phyloP scores from a whole-genome alignment of 2,888 invertebrate species.

The Exocentrus adspersus region DNA sequence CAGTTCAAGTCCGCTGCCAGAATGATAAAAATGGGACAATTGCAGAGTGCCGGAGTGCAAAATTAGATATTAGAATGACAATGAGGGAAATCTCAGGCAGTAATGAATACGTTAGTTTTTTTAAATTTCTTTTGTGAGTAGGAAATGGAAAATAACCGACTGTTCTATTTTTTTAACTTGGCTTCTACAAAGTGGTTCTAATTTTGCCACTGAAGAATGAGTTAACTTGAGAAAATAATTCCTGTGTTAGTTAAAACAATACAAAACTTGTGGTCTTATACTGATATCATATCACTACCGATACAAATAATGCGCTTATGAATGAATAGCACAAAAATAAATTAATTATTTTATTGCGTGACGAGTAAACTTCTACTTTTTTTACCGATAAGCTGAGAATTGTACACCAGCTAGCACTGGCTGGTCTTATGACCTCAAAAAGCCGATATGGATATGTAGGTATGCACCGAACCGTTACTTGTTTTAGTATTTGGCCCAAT shows the following conservation, averaged over 20 bases:
- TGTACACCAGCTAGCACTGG: conserved; percentile 6
- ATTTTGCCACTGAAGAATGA: too few species aligned
- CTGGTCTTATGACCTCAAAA: not conserved
- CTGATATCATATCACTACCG: conserved; percentile 12
- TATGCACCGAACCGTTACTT: not conserved
- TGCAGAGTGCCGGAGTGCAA: conserved; percentile 21
- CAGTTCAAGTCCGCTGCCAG: not conserved
- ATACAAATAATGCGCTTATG: conserved; percentile 32
- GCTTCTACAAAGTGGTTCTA: too few species aligned
- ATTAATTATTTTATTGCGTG: conserved; percentile 27
- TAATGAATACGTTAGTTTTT: conserved; percentile 14
- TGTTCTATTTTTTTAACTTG: too few species aligned
- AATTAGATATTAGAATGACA: conserved; percentile 26
- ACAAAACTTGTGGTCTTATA: too few species aligned
- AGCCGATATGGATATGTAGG: not conserved
- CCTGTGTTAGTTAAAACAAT: too few species aligned
- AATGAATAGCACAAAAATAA: conserved; percentile 14
- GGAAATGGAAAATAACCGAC: too few species aligned
- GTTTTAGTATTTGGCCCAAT: too few species aligned
- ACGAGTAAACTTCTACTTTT: conserved; percentile 2
- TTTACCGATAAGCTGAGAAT: conserved; percentile 10
- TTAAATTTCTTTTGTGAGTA: conserved; percentile 8
- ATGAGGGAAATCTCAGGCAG: conserved; percentile 16
- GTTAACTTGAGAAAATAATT: too few species aligned
- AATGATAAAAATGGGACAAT: conserved; percentile 21